Evolutionary conservation across 2,797 vertebrate genomes (phyloP).

Genomic region (Tarsius wallacei): DNA sequence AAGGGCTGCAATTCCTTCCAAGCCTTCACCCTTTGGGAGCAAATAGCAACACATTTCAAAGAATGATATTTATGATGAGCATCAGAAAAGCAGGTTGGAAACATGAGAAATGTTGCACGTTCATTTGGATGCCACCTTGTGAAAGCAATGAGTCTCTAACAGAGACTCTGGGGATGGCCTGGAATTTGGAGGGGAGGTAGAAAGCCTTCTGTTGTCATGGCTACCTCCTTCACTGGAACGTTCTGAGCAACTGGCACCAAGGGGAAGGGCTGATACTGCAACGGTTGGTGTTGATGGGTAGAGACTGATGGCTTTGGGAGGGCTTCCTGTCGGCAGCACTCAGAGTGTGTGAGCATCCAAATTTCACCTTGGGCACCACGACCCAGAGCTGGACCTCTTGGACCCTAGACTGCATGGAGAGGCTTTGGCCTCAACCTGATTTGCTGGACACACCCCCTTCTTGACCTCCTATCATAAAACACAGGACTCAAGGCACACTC

Average conservation of each 20-base stretch:
- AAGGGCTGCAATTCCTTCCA: too few species aligned
- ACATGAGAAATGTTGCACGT: fast-evolving
- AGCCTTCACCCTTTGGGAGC: fast-evolving
- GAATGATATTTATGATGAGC: fast-evolving
- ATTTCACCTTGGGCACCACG: neutral
- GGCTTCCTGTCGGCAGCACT: neutral
- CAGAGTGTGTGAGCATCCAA: neutral
- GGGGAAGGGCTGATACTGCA: too few species aligned
- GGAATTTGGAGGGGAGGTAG: fast-evolving
- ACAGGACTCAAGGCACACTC: neutral
- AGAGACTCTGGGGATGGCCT: neutral
- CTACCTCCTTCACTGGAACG: fast-evolving
- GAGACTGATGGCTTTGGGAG: too few species aligned
- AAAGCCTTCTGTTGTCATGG: neutral
- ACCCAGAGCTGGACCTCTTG: fast-evolving
- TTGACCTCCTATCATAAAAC: neutral
- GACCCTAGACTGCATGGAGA: neutral
- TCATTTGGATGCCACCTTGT: neutral
- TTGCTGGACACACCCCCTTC: neutral
- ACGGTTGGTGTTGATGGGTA: too few species aligned
- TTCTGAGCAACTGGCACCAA: neutral
- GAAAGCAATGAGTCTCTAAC: fast-evolving
- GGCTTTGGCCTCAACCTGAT: neutral
- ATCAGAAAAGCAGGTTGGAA: neutral
- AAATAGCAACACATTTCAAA: fast-evolving